phyloP scores from a whole-genome alignment of 2,888 invertebrate genomes.

The Steinernema hermaphroditum region DNA sequence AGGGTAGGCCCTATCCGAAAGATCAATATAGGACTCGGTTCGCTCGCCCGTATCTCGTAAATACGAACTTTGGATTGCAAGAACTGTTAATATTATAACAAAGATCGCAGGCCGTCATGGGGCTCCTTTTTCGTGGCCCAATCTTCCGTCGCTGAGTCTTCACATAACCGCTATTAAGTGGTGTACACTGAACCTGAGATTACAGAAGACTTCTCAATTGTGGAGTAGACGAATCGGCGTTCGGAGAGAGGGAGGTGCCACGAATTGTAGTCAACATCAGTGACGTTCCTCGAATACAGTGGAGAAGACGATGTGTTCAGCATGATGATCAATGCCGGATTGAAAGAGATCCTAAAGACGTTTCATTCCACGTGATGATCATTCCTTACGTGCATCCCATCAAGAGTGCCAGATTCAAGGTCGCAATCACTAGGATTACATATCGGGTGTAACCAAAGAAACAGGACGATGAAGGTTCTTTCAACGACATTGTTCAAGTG shows the following conservation, averaged over 20 bases:
- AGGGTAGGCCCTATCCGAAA: too few species aligned
- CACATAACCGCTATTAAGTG: too few species aligned
- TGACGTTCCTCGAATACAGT: background rate
- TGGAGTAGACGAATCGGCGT: background rate
- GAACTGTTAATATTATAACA: too few species aligned
- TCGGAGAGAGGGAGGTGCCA: background rate
- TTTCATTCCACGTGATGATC: too few species aligned
- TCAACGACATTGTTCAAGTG: background rate
- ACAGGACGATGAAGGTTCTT: background rate
- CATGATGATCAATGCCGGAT: slow-evolving; percentile 19
- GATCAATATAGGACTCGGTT: too few species aligned
- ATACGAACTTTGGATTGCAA: too few species aligned
- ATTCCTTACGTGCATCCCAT: slow-evolving; percentile 13
- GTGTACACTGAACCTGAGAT: too few species aligned
- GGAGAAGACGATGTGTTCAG: background rate
- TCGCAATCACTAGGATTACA: background rate
- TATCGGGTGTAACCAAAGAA: background rate
- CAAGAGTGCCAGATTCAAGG: background rate
- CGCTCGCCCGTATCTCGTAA: too few species aligned
- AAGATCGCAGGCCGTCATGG: too few species aligned
- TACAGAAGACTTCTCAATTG: background rate
- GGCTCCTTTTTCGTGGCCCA: too few species aligned
- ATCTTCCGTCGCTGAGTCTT: too few species aligned
- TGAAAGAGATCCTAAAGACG: background rate
- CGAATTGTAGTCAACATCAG: background rate